A percentile compares a stretch with the other conserved stretches of the same genome.
Conservation (phyloP, 1,140 invertebrate genomes). For the Neodiprion lecontei region DNA sequence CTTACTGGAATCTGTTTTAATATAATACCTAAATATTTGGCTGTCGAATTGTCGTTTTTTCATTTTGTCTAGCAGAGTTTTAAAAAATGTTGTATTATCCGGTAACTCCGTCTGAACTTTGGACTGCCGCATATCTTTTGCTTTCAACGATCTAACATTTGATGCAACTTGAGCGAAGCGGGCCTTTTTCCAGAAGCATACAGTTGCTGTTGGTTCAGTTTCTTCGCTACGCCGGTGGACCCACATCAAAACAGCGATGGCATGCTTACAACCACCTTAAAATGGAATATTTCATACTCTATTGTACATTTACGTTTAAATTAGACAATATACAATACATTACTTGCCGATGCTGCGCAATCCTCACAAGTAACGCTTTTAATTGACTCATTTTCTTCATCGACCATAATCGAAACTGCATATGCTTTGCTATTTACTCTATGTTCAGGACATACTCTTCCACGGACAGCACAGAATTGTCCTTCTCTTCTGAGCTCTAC, state of each 20-base stretch:
- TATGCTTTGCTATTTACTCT: slow-evolving; percentile 33
- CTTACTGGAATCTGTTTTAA: not conserved
- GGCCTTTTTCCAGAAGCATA: slow-evolving; percentile 49
- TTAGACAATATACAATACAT: not conserved
- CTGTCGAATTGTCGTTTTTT: slow-evolving; percentile 15
- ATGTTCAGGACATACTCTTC: slow-evolving; percentile 45
- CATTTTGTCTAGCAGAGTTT: slow-evolving; percentile 14
- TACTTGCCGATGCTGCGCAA: slow-evolving; percentile 32
- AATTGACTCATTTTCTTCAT: slow-evolving; percentile 34
- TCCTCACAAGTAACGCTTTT: slow-evolving; percentile 25
- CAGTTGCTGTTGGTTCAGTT: slow-evolving; percentile 43
- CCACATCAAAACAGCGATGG: slow-evolving; percentile 1
- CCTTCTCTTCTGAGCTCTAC: slow-evolving; percentile 40
- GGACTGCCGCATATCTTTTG: slow-evolving; percentile 23
- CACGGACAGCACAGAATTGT: slow-evolving; percentile 37
- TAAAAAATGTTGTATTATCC: slow-evolving; percentile 20
- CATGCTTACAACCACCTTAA: slow-evolving; percentile 6
- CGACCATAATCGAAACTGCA: slow-evolving; percentile 14
- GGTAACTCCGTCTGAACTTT: slow-evolving; percentile 11
- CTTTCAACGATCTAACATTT: slow-evolving; percentile 29
- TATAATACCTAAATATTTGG: slow-evolving; percentile 19
- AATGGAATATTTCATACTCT: not conserved
- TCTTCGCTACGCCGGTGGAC: slow-evolving; percentile 43
- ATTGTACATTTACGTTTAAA: too few species aligned
- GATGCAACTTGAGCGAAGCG: slow-evolving; percentile 25